Percentiles rank a stretch among this genome's conserved stretches.
Conservation (phyloP, 2,113 vertebrate species). For the Coturnix japonica region DNA sequence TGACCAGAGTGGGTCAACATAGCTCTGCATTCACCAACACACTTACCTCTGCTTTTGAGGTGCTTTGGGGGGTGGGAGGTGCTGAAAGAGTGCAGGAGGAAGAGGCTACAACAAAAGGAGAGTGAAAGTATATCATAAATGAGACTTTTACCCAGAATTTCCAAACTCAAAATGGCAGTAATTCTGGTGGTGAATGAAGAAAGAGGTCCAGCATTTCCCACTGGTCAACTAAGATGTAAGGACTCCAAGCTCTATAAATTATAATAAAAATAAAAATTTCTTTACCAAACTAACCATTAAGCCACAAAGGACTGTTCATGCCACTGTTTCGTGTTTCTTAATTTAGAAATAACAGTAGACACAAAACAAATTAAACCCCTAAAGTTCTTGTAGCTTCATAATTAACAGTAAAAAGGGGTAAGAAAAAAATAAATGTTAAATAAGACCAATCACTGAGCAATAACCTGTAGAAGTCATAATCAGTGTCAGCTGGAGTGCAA, state of each 20-base stretch:
- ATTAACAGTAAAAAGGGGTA: not conserved
- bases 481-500: not conserved
- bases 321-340: not conserved
- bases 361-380: not conserved
- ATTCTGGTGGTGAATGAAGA: not conserved
- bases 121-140: not conserved
- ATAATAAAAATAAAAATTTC: not conserved
- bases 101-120: not conserved
- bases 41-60: not conserved
- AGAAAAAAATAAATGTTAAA: not conserved
- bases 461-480: not conserved
- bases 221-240: not conserved
- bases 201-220: not conserved
- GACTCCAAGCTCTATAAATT: not conserved
- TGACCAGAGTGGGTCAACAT: not conserved
- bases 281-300: not conserved
- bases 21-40: not conserved
- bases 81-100: not conserved
- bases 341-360: not conserved
- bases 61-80: not conserved
- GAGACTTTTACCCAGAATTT: not conserved
- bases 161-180: not conserved
- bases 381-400: not conserved
- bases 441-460: not conserved
- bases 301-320: not conserved